Evolutionary conservation across 2,888 invertebrate genomes (phyloP), one percentile per base, ranked within the genome.

Genomic region (Lasiommata megera): DNA sequence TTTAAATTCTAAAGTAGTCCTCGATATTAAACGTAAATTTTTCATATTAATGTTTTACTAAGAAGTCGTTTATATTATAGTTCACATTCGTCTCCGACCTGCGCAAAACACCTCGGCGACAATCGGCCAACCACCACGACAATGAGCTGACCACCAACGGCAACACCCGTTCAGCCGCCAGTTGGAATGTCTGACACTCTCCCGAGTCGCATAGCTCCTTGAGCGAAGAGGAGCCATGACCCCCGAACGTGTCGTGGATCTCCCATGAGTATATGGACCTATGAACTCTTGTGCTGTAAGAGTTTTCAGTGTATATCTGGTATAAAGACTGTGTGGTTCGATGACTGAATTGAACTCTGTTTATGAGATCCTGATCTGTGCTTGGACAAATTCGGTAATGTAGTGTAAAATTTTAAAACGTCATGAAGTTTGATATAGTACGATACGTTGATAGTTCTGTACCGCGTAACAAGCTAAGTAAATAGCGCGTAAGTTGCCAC

Each of bases 141-240:
- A 77, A 84, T 0, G 90, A 90, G 54, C 76, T 88, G 5, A 70
- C 76, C 28, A 88, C 85, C 69, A 90, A 90, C 73, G 90, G 90
- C 48, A 86, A 80, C 78, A 76, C 72, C 11, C 77, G 81, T 9
- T 62, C 71, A 0, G 68, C 68, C 17, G 62, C 82, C n/a, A 72
- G 83, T 11, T 89, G 83, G 72, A 83, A 82, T 31, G 90, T 90
- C 63, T 90, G 90, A 90, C 87, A 79, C 53, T 73, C 79, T 58
- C 72, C 77, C 37, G 73, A 77, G 41, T 74, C 77, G 67, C 77
- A 78, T 48, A 73, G 69, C 51, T 67, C 71, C 12, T 67, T 71
- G 61, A 75, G 74, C 60, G 68, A 67, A 43, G 84, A 81, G 53
- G 84, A 81, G 77, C 83, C 78, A 73, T 70, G 76, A 80, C 77